Evolutionary conservation across 2,797 vertebrate species (phyloP).

Genomic region (Sebastes itinus): DNA sequence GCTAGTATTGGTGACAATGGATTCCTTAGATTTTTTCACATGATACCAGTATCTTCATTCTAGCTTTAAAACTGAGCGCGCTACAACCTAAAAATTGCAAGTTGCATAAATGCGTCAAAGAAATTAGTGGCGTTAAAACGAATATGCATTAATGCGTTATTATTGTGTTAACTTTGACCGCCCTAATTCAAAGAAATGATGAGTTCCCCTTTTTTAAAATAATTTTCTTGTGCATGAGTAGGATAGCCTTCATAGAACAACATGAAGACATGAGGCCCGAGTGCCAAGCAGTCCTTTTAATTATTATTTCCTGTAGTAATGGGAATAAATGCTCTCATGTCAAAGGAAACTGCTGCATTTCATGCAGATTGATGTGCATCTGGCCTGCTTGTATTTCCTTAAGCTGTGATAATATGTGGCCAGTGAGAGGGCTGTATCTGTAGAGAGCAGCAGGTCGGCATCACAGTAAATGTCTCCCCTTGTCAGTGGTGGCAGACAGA

Average conservation of each 20-base stretch:
- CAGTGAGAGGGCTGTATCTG: slow-evolving; percentile 26
- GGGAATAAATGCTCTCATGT: slow-evolving; percentile 57
- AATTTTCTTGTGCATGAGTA: background rate
- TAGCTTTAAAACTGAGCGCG: rapidly evolving
- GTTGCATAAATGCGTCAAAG: too few relatives aligned
- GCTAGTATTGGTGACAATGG: too few relatives aligned
- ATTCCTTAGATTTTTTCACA: too few relatives aligned
- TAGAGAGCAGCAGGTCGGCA: slow-evolving; percentile 56
- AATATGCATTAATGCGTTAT: too few relatives aligned
- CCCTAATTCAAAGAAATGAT: too few relatives aligned
- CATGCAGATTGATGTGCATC: slow-evolving; percentile 49
- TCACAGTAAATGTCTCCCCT: slow-evolving; percentile 57
- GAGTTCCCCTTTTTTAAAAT: background rate
- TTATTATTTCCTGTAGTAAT: slow-evolving; percentile 53
- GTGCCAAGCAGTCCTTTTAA: slow-evolving; percentile 14
- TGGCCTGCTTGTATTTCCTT: slow-evolving; percentile 36
- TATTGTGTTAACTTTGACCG: too few relatives aligned
- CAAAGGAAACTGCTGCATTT: slow-evolving; percentile 19
- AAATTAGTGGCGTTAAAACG: too few relatives aligned
- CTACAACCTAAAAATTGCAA: too few relatives aligned
- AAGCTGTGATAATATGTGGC: slow-evolving; percentile 28
- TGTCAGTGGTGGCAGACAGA: slow-evolving; percentile 57
- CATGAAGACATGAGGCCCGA: background rate
- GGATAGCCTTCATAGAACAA: background rate
- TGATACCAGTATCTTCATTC: too few relatives aligned